Percentiles rank a stretch among this genome's conserved stretches.
Evolutionary conservation across 1,140 invertebrate genomes (phyloP).

Genomic region (Heterodera schachtii): DNA sequence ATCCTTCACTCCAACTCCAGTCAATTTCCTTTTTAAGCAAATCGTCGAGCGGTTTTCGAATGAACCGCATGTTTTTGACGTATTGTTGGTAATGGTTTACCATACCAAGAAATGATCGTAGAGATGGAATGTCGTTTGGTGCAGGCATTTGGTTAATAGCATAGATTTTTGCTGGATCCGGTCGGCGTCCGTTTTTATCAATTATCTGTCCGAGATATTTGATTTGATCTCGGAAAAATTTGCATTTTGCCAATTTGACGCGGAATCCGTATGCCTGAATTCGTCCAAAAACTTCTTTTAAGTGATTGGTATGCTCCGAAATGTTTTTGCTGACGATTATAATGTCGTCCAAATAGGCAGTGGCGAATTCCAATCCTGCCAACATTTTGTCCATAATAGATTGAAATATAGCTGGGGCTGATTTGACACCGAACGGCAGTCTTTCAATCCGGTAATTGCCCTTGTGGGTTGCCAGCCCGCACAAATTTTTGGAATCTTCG

Average conservation of each 20-base stretch:
- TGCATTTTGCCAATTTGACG: not conserved
- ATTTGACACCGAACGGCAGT: conserved; percentile 27
- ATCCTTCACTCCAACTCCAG: conserved; percentile 38
- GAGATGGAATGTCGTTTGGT: conserved; percentile 2
- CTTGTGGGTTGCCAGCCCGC: conserved; percentile 18
- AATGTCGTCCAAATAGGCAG: conserved; percentile 62
- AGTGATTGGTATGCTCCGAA: conserved; percentile 61
- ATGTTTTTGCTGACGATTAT: too few species aligned
- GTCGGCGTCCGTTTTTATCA: not conserved
- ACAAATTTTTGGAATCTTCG: conserved; percentile 36
- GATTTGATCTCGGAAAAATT: conserved; percentile 69
- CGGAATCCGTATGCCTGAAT: not conserved
- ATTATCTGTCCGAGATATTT: conserved; percentile 45
- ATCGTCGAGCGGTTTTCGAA: conserved; percentile 21
- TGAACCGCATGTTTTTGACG: not conserved
- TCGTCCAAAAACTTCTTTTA: conserved; percentile 46
- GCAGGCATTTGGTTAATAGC: not conserved
- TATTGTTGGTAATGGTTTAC: conserved; percentile 26
- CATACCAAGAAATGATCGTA: conserved; percentile 20
- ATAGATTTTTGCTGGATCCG: not conserved
- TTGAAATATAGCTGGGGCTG: conserved; percentile 2
- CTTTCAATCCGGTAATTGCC: conserved; percentile 17
- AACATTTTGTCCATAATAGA: conserved; percentile 1
- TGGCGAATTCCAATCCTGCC: conserved; percentile 1
- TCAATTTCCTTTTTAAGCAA: conserved; percentile 21